Percentiles rank a stretch among this genome's conserved stretches.
phyloP scores from a whole-genome alignment of 2,888 invertebrate species.

The Sisyra terminalis region DNA sequence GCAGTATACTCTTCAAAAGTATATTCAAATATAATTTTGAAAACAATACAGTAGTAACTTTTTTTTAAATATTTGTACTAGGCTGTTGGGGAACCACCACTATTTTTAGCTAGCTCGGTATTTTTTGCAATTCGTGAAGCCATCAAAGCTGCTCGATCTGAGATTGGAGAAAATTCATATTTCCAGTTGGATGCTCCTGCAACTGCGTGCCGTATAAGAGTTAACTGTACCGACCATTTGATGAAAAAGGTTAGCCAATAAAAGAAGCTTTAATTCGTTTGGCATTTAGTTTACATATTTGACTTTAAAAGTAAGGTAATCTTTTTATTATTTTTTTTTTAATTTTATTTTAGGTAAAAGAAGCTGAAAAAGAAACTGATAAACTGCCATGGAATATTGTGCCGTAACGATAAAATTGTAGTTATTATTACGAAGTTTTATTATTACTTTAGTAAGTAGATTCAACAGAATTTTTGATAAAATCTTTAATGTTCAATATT shows the following conservation, averaged over 20 bases:
- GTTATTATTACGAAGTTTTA: slow-evolving; percentile 2
- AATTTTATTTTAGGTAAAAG: slow-evolving; percentile 33
- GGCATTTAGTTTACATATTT: too few species aligned
- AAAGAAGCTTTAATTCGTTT: too few species aligned
- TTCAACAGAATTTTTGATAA: too few species aligned
- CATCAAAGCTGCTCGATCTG: slow-evolving; percentile 57
- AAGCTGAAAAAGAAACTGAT: slow-evolving; percentile 30
- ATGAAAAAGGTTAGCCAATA: slow-evolving; percentile 45
- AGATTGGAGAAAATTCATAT: slow-evolving; percentile 39
- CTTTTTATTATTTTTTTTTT: too few species aligned
- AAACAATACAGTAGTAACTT: background rate
- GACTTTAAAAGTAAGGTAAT: too few species aligned
- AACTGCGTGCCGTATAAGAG: slow-evolving; percentile 72
- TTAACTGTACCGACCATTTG: slow-evolving; percentile 76
- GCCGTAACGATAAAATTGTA: slow-evolving; percentile 24
- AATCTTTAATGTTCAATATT: too few species aligned
- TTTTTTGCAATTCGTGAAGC: slow-evolving; percentile 87
- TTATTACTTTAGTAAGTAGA: too few species aligned
- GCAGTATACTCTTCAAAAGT: slow-evolving; percentile 95
- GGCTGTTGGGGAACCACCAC: slow-evolving; percentile 92
- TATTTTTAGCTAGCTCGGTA: slow-evolving; percentile 74
- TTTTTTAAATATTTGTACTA: slow-evolving; percentile 23
- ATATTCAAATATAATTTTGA: slow-evolving; percentile 8
- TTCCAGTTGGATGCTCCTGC: slow-evolving; percentile 71
- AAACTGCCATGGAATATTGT: slow-evolving; percentile 50